These are phyloP conservation scores for Pelagia noctiluca DNA, from an alignment of 30 jellyfish, hydroid and myxozoan species.

Conservation along the genomic window DNA sequence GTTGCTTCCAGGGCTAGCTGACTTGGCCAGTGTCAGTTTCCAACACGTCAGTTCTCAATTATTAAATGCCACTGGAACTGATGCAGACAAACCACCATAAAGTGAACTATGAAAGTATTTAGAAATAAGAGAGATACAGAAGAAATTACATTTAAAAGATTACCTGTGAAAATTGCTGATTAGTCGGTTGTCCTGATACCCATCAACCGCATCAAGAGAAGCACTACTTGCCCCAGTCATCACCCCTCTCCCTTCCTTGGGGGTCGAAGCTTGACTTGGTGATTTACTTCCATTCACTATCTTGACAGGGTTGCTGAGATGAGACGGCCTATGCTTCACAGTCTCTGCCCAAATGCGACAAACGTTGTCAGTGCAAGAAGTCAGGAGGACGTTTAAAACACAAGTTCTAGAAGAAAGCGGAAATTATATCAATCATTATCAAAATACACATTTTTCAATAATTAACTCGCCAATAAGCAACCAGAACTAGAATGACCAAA, in stretches of 20 bases:
- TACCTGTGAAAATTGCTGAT: background rate
- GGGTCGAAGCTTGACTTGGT: slow-evolving; percentile 19
- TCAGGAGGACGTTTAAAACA: slow-evolving; percentile 94
- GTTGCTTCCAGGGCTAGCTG: too few relatives aligned
- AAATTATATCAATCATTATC: background rate
- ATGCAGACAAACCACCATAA: too few relatives aligned
- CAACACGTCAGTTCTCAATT: too few relatives aligned
- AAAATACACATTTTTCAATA: too few relatives aligned
- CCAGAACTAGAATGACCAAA: too few relatives aligned
- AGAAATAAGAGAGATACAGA: too few relatives aligned
- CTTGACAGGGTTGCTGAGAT: slow-evolving; percentile 28
- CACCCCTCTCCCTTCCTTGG: slow-evolving; percentile 7
- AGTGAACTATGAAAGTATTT: too few relatives aligned
- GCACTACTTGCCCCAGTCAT: slow-evolving; percentile 51
- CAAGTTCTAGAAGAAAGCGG: slow-evolving; percentile 59
- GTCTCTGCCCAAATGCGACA: slow-evolving; percentile 99
- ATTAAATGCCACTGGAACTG: too few relatives aligned
- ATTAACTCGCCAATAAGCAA: too few relatives aligned
- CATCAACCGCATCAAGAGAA: slow-evolving; percentile 14
- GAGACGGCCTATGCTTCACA: slow-evolving; percentile 93
- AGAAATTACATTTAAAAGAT: too few relatives aligned
- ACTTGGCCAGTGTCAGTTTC: too few relatives aligned
- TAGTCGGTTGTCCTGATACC: slow-evolving; percentile 1
- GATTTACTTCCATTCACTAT: slow-evolving; percentile 17
- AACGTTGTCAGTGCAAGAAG: slow-evolving; percentile 96